Evolutionary conservation across 2,888 invertebrate species (phyloP), one percentile per base, ranked within the genome.

Genomic region (Mythimna albipuncta): DNA sequence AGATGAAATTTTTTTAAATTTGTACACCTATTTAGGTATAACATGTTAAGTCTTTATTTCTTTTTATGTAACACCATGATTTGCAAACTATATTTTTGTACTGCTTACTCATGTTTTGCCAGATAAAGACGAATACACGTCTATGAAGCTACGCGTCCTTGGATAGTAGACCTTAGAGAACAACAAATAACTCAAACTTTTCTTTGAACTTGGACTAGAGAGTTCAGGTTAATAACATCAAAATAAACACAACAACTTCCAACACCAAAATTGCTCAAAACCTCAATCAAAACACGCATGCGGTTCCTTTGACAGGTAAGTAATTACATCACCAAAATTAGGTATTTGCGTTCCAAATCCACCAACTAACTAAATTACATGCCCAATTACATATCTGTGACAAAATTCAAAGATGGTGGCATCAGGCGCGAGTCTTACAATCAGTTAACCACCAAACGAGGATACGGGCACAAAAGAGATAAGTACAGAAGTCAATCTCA

Each of bases 361-460:
- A 73, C 64, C 26, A 58, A 72, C 52, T 74, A 74, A 77, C 65
- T 59, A 79, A 85, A 85, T 85, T 78, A 87, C 74, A 79, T 79
- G 74, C 72, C 70, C 82, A 80, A 85, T 87, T 82, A 87, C 79
- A 85, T 82, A 85, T 77, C 75, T 77, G 80, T 80, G 79, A 85
- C 83, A 81, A 85, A 87, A 79, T 75, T 82, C 69, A 79, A 82
- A 86, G 80, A 82, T 77, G 79, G 77, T 59, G 72, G 81, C 70
- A 68, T 57, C 72, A 69, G 62, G 57, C 72, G 61, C 71, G 72
- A 68, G 63, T 69, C 74, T 70, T 79, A 86, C 83, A 88, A 86
- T 88, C 86, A 88, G 88, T 90, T 88, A 88, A 86, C 89, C 89
- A 83, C 88, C 70, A 79, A 88, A 89, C 81, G 79, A 76, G 84